Evolutionary conservation across 2,888 invertebrate genomes (phyloP).

Genomic region (Drosophila conformis): DNA sequence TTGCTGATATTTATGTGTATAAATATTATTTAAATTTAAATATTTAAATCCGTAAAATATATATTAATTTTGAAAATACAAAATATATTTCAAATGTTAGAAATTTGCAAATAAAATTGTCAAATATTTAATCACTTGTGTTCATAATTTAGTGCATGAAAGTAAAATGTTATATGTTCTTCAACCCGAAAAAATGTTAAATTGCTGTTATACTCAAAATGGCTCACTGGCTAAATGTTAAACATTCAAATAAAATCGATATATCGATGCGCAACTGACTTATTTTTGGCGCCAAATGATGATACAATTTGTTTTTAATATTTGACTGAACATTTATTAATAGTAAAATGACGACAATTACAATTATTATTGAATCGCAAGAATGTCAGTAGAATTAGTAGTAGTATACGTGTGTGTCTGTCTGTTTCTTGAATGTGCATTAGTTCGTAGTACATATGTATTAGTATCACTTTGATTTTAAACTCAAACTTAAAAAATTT

Average conservation of each 20-base stretch:
- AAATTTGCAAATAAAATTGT: neutral
- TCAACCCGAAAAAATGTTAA: neutral
- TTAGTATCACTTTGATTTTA: constrained; percentile 76
- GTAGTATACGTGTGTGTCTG: constrained; percentile 42
- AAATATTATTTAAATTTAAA: neutral
- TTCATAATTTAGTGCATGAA: neutral
- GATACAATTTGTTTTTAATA: neutral
- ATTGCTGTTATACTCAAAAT: constrained; percentile 10
- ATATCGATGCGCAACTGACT: constrained; percentile 7
- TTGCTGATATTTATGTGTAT: neutral
- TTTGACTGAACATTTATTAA: constrained; percentile 60
- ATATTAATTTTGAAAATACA: neutral
- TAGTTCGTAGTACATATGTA: constrained; percentile 71
- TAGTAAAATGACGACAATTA: constrained; percentile 69
- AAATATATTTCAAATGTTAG: neutral
- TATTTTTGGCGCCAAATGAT: constrained; percentile 32
- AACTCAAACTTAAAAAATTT: constrained; percentile 35
- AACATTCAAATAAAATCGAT: constrained; percentile 23
- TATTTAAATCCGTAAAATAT: neutral
- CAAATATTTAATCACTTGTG: neutral
- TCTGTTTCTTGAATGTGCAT: constrained; percentile 45
- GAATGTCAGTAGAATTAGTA: constrained; percentile 45
- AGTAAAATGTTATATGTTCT: neutral
- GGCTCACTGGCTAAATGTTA: neutral
- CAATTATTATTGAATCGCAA: constrained; percentile 65